Base-by-base conservation (phyloP, 2,888 invertebrate genomes). In the Tromatobia lineatoria region DNA sequence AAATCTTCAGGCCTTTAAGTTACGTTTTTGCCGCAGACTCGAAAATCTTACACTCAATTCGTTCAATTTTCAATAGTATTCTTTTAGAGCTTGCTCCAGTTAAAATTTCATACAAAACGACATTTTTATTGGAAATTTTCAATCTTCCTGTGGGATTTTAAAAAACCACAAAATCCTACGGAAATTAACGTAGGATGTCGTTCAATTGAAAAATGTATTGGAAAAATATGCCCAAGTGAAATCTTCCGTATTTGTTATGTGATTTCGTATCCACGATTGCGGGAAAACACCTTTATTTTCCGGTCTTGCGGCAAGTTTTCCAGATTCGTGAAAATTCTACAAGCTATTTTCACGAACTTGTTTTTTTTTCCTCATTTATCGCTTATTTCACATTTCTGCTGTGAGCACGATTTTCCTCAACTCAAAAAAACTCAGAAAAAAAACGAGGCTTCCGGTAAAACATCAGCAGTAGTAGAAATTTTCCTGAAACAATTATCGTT, bases 1-100 rank as follows among this genome's bases (percentile, higher is more conserved):
- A 81, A 77, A 81, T 64, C 74, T 77, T 81, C 80, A 74, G 78
- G 74, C 70, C 74, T 81, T 84, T 83, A 61, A 11, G 3, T 61
- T 61, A 20, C 20, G 18, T 74, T 74, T 42, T 73, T 45, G 59
- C 42, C 73, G 25, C 57, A 59, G 15, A 54, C 20, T 15, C 15
- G 15, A 59, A 34, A 23, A 10, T 29, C 59, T 23, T 4, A 1
- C 1, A 23, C 4, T 29, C 2, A 29, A 29, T 29, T 29, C 3
- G 2, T 29, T 29, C 3, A 29, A 29, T 29, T 1, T 38, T 8
- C 8, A 38, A 7, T 8, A 8, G 7, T 38, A 38, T 8, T 6
- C 7, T 38, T 38, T 7, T 8, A 38, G 7, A 38, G 34, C 34
- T 38, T 10, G 8, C 1, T 10, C 2, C 38, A 8, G 38, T 38